These are phyloP conservation scores for Drosophila arizonae DNA, from an alignment of 1,140 invertebrate species.

Conservation along the genomic window DNA sequence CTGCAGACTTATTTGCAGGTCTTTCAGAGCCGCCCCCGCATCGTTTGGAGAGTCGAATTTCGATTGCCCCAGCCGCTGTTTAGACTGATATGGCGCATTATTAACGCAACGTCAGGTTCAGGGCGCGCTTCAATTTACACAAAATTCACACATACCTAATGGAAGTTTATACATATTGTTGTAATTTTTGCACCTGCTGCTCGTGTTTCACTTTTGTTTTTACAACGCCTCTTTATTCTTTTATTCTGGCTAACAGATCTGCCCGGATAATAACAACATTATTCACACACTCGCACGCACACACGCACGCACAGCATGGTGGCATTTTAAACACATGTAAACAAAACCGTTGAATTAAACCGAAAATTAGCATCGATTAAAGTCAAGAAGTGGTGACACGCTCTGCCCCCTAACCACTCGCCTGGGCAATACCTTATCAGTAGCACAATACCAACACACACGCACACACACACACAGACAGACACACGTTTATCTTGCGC, in stretches of 20 bases:
- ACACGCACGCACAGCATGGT: constrained; percentile 25
- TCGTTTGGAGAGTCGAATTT: background rate
- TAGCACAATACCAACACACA: constrained; percentile 48
- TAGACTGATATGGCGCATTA: constrained; percentile 71
- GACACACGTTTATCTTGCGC: constrained; percentile 29
- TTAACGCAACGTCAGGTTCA: constrained; percentile 62
- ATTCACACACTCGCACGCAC: constrained; percentile 52
- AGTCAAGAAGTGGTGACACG: constrained; percentile 62
- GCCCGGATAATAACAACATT: constrained; percentile 71
- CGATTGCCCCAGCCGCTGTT: constrained; percentile 1
- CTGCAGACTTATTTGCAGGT: background rate
- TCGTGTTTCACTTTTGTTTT: constrained; percentile 54
- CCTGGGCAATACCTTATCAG: constrained; percentile 56
- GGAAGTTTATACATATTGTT: background rate
- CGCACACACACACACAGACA: constrained; percentile 20
- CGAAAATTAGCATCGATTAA: constrained; percentile 80
- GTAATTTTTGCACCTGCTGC: constrained; percentile 64
- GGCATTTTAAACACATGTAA: constrained; percentile 75
- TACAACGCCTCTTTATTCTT: constrained; percentile 2
- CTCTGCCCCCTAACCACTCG: constrained; percentile 1
- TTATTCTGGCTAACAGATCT: constrained; percentile 49
- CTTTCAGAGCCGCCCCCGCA: background rate
- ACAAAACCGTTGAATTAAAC: constrained; percentile 80
- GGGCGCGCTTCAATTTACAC: constrained; percentile 64
- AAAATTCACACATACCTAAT: constrained; percentile 40